Percentiles rank a stretch among this genome's conserved stretches.
Evolutionary conservation across 2,888 invertebrate species (phyloP).

Genomic region (Nomada fabriciana): DNA sequence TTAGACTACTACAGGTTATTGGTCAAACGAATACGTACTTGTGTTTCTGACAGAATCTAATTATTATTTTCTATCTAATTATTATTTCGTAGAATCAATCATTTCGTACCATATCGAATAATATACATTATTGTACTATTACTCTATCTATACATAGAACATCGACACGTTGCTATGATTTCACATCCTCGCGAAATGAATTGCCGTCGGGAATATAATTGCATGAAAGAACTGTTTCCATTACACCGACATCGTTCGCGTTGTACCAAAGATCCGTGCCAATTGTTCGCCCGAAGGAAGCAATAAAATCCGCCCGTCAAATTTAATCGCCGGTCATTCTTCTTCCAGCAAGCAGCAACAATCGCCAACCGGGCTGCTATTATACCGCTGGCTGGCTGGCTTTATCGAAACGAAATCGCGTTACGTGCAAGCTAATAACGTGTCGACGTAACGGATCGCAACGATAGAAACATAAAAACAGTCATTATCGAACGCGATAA

Average conservation of each 20-base stretch:
- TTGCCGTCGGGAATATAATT: conserved; percentile 23
- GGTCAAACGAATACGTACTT: no score
- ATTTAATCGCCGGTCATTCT: conserved; percentile 38
- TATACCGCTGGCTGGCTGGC: conserved; percentile 4
- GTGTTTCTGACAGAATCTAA: no score
- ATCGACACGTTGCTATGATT: not conserved
- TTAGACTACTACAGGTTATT: no score
- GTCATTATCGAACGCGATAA: conserved; percentile 17
- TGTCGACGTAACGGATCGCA: not conserved
- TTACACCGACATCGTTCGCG: conserved; percentile 14
- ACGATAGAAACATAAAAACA: conserved; percentile 19
- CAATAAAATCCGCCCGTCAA: conserved; percentile 46
- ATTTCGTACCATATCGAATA: no score
- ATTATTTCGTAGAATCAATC: no score
- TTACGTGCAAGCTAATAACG: conserved; percentile 26
- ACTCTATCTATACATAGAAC: not conserved
- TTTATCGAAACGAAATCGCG: conserved; percentile 21
- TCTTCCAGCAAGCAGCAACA: conserved; percentile 28
- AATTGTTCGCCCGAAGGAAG: conserved; percentile 30
- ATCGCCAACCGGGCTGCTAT: conserved; percentile 30
- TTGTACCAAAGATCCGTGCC: conserved; percentile 26
- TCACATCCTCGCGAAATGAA: not conserved
- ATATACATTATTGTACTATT: not conserved
- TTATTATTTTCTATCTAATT: no score
- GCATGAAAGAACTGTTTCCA: conserved; percentile 19